phyloP scores from a whole-genome alignment of 2,888 invertebrate genomes.

The Amphimallon solstitiale region DNA sequence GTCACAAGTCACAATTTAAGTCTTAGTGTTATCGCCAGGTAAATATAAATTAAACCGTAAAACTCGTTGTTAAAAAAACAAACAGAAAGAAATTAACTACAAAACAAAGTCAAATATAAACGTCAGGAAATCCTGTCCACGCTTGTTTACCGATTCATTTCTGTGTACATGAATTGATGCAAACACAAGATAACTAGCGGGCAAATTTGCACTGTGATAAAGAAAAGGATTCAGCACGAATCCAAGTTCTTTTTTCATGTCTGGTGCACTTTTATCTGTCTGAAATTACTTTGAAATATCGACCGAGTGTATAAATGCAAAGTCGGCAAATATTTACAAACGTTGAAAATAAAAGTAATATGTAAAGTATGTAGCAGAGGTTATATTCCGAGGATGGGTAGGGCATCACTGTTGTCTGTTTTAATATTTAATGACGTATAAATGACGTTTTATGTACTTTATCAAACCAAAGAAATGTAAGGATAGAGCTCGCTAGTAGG shows the following conservation, averaged over 20 bases:
- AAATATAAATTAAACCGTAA: conserved; percentile 33
- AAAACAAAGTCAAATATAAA: conserved; percentile 28
- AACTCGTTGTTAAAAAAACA: conserved; percentile 20
- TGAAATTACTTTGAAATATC: conserved; percentile 17
- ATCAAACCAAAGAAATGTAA: conserved; percentile 1
- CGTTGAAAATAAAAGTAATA: background rate
- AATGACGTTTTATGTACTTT: conserved; percentile 20
- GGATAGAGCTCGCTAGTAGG: background rate
- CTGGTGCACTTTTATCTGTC: conserved; percentile 15
- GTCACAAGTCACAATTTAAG: no score
- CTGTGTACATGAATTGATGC: conserved; percentile 30
- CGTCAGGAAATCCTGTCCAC: conserved; percentile 34
- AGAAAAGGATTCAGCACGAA: conserved; percentile 26
- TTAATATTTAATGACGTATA: conserved; percentile 20
- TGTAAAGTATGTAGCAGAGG: conserved; percentile 10
- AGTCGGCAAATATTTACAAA: conserved; percentile 22
- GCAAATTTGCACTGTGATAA: conserved; percentile 28
- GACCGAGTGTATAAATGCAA: conserved; percentile 5
- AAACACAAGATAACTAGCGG: conserved; percentile 32
- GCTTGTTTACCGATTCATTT: conserved; percentile 33
- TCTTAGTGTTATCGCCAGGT: conserved; percentile 15
- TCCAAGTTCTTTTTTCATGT: conserved; percentile 15
- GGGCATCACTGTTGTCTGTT: conserved; percentile 16
- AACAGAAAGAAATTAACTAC: conserved; percentile 25
- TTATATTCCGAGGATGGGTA: conserved; percentile 16